Percentiles rank a stretch among this genome's conserved stretches.
Conservation (phyloP, 2,888 invertebrate genomes). For the Phlogophora meticulosa region DNA sequence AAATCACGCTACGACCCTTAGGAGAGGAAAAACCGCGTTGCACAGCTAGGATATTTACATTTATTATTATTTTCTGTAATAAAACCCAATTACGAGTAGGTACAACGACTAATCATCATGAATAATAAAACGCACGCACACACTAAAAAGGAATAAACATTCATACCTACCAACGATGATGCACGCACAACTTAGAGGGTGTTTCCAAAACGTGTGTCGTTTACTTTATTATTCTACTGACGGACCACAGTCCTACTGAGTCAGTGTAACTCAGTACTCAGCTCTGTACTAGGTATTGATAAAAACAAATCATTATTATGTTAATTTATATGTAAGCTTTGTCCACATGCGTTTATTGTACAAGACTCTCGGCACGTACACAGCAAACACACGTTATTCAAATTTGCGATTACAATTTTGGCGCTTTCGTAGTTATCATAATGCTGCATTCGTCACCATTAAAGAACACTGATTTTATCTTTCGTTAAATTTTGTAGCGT, state of each 20-base stretch:
- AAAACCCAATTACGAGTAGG: background rate
- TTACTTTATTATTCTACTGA: conserved; percentile 63
- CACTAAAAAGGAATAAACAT: conserved; percentile 21
- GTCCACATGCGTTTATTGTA: conserved; percentile 74
- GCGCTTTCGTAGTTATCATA: conserved; percentile 59
- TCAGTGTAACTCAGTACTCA: conserved; percentile 63
- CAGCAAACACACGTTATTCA: conserved; percentile 64
- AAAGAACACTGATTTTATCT: conserved; percentile 49
- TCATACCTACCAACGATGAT: conserved; percentile 29
- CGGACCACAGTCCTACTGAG: conserved; percentile 63
- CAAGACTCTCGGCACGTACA: conserved; percentile 80
- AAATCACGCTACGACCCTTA: no score
- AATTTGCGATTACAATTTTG: conserved; percentile 57
- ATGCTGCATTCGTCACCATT: conserved; percentile 36
- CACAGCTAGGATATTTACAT: no score
- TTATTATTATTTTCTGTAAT: no score
- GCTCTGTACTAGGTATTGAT: conserved; percentile 47
- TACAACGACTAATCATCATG: conserved; percentile 7
- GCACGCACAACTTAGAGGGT: conserved; percentile 63
- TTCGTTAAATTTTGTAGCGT: conserved; percentile 26
- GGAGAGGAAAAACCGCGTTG: no score
- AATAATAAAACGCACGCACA: conserved; percentile 35
- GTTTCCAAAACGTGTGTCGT: conserved; percentile 75
- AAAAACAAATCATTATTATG: conserved; percentile 77
- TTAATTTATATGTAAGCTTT: conserved; percentile 78